These are phyloP conservation scores for Conchocele bisecta DNA, from an alignment of 2,888 invertebrate species.

Conservation along the genomic window DNA sequence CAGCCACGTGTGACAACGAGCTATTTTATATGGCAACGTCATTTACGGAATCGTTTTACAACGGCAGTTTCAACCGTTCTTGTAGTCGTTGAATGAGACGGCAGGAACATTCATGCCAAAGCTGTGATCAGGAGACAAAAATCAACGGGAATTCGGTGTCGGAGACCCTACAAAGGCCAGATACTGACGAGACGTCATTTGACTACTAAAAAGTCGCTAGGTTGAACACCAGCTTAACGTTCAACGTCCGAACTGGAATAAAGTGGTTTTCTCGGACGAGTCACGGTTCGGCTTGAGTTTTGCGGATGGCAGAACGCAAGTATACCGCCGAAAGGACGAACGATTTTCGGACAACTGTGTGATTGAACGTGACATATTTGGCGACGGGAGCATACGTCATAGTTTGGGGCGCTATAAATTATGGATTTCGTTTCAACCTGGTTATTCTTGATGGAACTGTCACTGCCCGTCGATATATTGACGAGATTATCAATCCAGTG, in stretches of 20 bases:
- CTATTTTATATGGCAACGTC: conserved; percentile 17
- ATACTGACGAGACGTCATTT: conserved; percentile 11
- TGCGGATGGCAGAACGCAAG: background rate
- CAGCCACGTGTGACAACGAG: conserved; percentile 18
- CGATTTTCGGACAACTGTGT: conserved; percentile 19
- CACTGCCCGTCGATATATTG: conserved; percentile 4
- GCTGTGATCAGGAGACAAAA: conserved; percentile 24
- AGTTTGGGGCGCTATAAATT: conserved; percentile 8
- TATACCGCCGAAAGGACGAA: conserved; percentile 7
- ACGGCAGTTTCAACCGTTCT: conserved; percentile 16
- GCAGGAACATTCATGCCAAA: background rate
- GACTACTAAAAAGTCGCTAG: conserved; percentile 8
- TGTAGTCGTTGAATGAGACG: conserved; percentile 19
- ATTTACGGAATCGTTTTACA: conserved; percentile 18
- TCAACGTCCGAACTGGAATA: background rate
- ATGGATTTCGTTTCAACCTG: conserved; percentile 2
- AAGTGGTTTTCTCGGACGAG: conserved; percentile 2
- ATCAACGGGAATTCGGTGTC: conserved; percentile 9
- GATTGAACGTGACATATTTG: background rate
- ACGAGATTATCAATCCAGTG: conserved; percentile 1
- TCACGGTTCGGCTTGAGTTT: conserved; percentile 1
- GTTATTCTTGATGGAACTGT: conserved; percentile 4
- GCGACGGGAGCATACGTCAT: conserved; percentile 3
- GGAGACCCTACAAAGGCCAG: conserved; percentile 14
- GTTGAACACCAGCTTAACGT: background rate